phyloP scores from a whole-genome alignment of 2,888 invertebrate species.

The Tetragonula carbonaria region DNA sequence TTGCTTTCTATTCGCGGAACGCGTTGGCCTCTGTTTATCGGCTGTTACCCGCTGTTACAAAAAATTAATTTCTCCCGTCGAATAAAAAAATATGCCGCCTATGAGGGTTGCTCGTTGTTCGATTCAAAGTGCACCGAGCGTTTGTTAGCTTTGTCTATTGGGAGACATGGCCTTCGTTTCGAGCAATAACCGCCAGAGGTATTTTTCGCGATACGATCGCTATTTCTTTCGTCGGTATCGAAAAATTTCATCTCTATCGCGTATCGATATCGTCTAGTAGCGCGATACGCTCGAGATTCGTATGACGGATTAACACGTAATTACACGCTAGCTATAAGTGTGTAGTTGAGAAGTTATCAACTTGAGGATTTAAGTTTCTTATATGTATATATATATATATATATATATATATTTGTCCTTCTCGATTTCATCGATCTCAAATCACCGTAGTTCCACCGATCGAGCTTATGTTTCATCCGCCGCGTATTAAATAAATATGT shows the following conservation, averaged over 20 bases:
- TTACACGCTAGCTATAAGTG: not conserved
- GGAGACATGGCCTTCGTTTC: not conserved
- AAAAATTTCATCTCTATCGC: not conserved
- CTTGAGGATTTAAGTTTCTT: conserved; percentile 24
- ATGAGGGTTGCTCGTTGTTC: not conserved
- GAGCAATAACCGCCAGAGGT: not conserved
- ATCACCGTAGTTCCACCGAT: not conserved
- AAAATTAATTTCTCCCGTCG: too few species aligned
- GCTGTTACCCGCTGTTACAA: too few species aligned
- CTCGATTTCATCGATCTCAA: conserved; percentile 50
- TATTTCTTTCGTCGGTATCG: not conserved
- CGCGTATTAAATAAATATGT: conserved; percentile 24
- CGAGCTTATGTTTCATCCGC: conserved; percentile 42
- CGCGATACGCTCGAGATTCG: not conserved
- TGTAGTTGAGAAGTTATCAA: not conserved
- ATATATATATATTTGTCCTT: conserved; percentile 3
- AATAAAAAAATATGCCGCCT: too few species aligned
- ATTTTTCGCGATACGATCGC: not conserved
- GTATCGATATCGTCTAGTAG: too few species aligned
- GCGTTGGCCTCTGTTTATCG: not conserved
- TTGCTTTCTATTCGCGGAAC: not conserved
- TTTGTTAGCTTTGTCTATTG: not conserved
- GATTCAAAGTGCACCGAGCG: not conserved
- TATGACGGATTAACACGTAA: not conserved
- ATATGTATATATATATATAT: too few species aligned